A percentile compares a stretch with the other conserved stretches of the same genome.
These are phyloP conservation scores for Danionella dracula DNA, from an alignment of 2,797 vertebrate genomes.

Conservation along the genomic window DNA sequence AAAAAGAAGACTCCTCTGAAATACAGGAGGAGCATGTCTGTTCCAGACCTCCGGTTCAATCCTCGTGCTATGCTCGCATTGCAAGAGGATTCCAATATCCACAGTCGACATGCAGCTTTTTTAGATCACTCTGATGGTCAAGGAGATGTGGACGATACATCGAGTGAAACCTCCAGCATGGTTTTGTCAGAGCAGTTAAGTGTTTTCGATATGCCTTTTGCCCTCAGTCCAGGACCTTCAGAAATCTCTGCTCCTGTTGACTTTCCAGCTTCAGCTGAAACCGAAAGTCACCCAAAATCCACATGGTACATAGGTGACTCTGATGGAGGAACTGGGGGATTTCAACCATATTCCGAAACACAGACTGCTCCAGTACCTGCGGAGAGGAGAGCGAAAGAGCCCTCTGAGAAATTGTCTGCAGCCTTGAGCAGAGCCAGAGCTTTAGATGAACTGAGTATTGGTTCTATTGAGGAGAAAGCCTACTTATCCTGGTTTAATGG, in stretches of 20 bases:
- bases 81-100: not conserved
- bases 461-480: conserved; percentile 52
- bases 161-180: conserved; percentile 39
- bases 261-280: not conserved
- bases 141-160: conserved; percentile 9
- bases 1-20: conserved; percentile 46
- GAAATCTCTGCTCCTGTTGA: conserved; percentile 16
- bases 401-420: not conserved
- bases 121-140: conserved; percentile 26
- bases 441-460: conserved; percentile 44
- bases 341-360: not conserved
- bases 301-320: conserved; percentile 34
- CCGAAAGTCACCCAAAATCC: conserved; percentile 13
- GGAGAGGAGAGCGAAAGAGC: conserved; percentile 16
- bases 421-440: not conserved
- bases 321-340: not conserved
- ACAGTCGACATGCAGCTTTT: conserved; percentile 19
- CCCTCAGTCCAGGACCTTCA: conserved; percentile 2
- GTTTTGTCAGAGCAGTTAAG: conserved; percentile 9
- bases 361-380: not conserved
- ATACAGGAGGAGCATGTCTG: conserved; percentile 68
- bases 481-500: conserved; percentile 47
- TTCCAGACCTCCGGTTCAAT: conserved; percentile 59
- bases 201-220: not conserved
- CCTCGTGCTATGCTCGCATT: not conserved